These are phyloP conservation scores for Danio jaintianensis DNA, from an alignment of 2,797 vertebrate species.

Conservation along the genomic window DNA sequence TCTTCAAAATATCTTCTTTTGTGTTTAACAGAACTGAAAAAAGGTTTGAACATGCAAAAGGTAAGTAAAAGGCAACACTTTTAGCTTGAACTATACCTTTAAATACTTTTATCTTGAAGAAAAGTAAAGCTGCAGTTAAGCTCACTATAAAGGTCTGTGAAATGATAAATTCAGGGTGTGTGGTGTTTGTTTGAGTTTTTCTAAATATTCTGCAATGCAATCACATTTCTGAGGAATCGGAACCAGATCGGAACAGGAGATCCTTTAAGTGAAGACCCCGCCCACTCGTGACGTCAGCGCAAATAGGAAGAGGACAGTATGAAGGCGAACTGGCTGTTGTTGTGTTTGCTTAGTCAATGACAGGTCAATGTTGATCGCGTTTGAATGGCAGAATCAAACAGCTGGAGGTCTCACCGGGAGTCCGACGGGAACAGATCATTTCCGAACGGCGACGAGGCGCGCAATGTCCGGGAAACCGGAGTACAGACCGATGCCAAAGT, in stretches of 20 bases:
- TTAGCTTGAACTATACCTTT: no score
- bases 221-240: not conserved
- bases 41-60: no score
- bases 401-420: constrained; percentile 1
- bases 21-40: no score
- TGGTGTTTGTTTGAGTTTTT: not conserved
- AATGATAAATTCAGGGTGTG: not conserved
- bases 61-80: no score
- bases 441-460: constrained; percentile 4
- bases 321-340: not conserved
- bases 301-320: constrained; percentile 31
- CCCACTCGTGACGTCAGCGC: constrained; percentile 45
- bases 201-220: not conserved
- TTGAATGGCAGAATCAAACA: constrained; percentile 72
- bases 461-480: constrained; percentile 64
- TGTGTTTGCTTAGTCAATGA: not conserved
- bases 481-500: constrained; percentile 73
- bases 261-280: not conserved
- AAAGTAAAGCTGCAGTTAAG: no score
- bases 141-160: no score
- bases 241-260: not conserved
- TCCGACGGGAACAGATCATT: constrained; percentile 39
- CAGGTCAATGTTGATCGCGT: not conserved
- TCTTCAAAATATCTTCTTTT: no score
- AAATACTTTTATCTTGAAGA: no score